phyloP scores from a whole-genome alignment of 1,140 invertebrate genomes.

The Metaphire vulgaris region DNA sequence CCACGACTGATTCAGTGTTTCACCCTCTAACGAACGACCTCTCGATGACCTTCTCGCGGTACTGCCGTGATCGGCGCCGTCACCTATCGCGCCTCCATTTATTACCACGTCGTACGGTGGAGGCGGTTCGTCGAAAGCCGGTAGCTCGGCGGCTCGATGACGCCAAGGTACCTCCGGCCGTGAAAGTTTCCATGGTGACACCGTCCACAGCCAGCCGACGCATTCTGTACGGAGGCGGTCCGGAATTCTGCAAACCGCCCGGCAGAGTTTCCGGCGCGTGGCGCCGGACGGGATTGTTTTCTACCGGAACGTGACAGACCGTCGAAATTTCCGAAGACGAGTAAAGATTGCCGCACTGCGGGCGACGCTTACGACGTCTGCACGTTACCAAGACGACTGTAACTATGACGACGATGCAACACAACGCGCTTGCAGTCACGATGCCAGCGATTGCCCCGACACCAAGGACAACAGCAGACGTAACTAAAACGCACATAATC shows the following conservation, averaged over 20 bases:
- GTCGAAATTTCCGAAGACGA: not conserved
- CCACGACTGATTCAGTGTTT: not conserved
- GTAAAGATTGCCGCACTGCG: not conserved
- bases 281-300: not conserved
- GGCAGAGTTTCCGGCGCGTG: not conserved
- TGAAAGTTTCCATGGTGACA: not conserved
- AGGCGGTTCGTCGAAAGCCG: not conserved
- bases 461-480: not conserved
- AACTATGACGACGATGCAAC: not conserved
- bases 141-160: not conserved
- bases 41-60: not conserved
- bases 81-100: not conserved
- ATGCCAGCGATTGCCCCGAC: not conserved
- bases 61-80: not conserved
- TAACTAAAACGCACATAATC: not conserved
- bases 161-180: too few relatives aligned
- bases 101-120: not conserved
- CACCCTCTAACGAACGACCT: not conserved
- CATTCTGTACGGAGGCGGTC: not conserved
- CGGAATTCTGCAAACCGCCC: not conserved
- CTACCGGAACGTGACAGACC: not conserved
- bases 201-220: too few relatives aligned
- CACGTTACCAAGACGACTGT: not conserved
- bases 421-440: not conserved
- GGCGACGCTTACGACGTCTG: not conserved